Conservation (phyloP, 1,140 invertebrate genomes). For the Nephila pilipes region DNA sequence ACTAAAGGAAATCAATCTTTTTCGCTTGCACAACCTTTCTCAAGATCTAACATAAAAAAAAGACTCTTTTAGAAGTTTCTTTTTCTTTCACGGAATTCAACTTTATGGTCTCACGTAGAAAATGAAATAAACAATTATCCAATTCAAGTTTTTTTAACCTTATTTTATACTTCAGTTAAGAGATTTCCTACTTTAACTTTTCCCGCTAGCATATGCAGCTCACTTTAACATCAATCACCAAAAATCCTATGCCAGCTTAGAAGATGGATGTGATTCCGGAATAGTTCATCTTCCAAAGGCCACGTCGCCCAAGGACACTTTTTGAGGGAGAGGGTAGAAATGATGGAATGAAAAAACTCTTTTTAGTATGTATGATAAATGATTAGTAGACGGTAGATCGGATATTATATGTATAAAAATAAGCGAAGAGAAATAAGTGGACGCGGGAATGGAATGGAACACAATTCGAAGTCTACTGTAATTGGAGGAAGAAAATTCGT, state of each 20-base stretch:
- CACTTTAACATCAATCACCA: conserved; percentile 51
- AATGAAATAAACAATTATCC: conserved; percentile 66
- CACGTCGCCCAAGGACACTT: conserved; percentile 39
- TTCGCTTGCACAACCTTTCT: not conserved
- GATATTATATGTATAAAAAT: too few relatives aligned
- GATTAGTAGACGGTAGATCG: too few relatives aligned
- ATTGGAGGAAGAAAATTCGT: conserved; percentile 36
- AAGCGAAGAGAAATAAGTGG: not conserved
- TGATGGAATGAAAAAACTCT: not conserved
- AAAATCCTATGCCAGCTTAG: conserved; percentile 30
- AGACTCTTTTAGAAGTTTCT: not conserved
- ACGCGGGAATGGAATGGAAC: not conserved
- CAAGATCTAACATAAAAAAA: not conserved
- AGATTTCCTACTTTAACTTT: conserved; percentile 64
- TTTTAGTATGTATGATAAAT: too few relatives aligned
- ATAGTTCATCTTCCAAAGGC: conserved; percentile 64
- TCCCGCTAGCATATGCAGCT: conserved; percentile 48
- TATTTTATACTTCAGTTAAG: conserved; percentile 57
- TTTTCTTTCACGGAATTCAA: not conserved
- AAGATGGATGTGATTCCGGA: conserved; percentile 50
- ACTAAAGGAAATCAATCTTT: not conserved
- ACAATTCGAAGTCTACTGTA: conserved; percentile 61
- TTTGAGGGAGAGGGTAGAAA: conserved; percentile 46
- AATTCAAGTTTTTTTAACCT: not conserved
- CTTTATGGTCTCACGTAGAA: conserved; percentile 15